Percentiles rank a stretch among this genome's conserved stretches.
phyloP scores from a whole-genome alignment of 1,140 invertebrate species.

The Ostrea denselamellosa region DNA sequence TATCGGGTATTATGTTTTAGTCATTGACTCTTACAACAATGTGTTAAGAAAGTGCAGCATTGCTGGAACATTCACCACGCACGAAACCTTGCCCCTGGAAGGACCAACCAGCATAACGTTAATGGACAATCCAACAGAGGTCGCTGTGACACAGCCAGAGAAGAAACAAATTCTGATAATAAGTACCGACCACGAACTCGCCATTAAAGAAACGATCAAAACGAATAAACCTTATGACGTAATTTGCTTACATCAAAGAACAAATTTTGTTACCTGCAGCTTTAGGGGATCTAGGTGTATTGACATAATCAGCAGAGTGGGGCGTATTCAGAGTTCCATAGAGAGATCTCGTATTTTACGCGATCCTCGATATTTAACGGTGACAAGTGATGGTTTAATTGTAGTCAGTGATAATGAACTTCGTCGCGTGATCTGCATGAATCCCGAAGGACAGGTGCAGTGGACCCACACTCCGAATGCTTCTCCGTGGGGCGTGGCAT shows the following conservation, averaged over 20 bases:
- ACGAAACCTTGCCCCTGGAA: constrained; percentile 30
- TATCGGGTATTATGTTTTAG: constrained; percentile 43
- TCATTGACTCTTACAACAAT: constrained; percentile 41
- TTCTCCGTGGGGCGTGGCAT: constrained; percentile 45
- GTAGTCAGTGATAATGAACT: constrained; percentile 47
- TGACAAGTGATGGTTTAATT: constrained; percentile 21
- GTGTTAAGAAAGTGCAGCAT: constrained; percentile 43
- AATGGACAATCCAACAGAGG: constrained; percentile 40
- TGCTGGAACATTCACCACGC: constrained; percentile 23
- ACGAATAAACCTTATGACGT: constrained; percentile 44
- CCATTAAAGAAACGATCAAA: constrained; percentile 19
- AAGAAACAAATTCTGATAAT: constrained; percentile 28
- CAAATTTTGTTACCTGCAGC: constrained; percentile 25
- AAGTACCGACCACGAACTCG: constrained; percentile 7
- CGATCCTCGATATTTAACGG: constrained; percentile 31
- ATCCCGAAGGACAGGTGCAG: constrained; percentile 40
- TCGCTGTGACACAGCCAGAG: constrained; percentile 42
- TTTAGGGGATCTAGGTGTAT: constrained; percentile 16
- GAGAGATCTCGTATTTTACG: constrained; percentile 42
- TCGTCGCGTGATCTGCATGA: constrained; percentile 33
- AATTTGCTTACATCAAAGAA: constrained; percentile 38
- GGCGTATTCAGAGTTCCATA: constrained; percentile 36
- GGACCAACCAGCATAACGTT: constrained; percentile 9
- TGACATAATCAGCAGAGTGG: constrained; percentile 39
- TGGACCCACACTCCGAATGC: constrained; percentile 42